phyloP scores from a whole-genome alignment of 2,797 vertebrate genomes.

The Chelidonichthys spinosus region DNA sequence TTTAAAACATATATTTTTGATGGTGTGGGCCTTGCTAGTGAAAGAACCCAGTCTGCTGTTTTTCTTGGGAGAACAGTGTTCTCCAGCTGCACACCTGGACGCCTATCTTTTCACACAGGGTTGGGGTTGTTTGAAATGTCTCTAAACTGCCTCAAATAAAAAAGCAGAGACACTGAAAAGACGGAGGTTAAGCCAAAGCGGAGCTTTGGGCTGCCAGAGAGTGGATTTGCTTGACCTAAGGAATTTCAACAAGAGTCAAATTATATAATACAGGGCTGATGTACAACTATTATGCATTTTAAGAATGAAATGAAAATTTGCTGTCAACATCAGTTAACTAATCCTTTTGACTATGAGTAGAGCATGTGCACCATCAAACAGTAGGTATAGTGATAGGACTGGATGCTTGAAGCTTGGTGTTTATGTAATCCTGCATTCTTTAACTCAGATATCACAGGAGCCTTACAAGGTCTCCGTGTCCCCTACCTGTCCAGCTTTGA shows the following conservation, averaged over 20 bases:
- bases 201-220: constrained; percentile 33
- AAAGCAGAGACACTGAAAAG: constrained; percentile 54
- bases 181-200: constrained; percentile 41
- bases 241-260: constrained; percentile 12
- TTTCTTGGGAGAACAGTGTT: not conserved
- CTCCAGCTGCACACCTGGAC: not conserved
- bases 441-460: constrained; percentile 40
- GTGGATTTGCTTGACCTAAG: constrained; percentile 15
- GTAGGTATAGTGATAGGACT: not conserved
- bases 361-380: constrained; percentile 19
- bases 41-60: not conserved
- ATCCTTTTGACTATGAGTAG: constrained; percentile 22
- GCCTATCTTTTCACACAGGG: constrained; percentile 30
- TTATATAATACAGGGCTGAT: constrained; percentile 34
- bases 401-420: constrained; percentile 33
- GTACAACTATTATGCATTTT: constrained; percentile 10
- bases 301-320: constrained; percentile 30
- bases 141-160: constrained; percentile 29
- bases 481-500: constrained; percentile 64
- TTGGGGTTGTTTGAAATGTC: not conserved
- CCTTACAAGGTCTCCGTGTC: constrained; percentile 45
- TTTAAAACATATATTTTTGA: too few species aligned
- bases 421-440: constrained; percentile 64
- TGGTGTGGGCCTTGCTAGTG: not conserved
- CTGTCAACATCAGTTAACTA: constrained; percentile 7